Base-by-base conservation (phyloP, 2,113 vertebrate species). In the Halichoeres trimaculatus region DNA sequence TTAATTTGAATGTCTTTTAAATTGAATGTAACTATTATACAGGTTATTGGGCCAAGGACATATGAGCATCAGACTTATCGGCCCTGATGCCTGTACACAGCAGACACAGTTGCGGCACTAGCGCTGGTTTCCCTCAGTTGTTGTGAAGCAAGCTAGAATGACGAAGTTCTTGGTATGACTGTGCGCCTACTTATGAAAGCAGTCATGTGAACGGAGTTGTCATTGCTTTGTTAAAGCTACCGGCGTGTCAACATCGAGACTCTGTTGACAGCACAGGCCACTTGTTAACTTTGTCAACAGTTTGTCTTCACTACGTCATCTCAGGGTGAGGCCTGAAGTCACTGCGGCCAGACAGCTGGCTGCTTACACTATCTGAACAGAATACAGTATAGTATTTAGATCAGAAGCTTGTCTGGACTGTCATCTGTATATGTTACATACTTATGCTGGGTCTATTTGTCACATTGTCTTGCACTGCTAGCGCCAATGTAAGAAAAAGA, bases 171-270 rank as follows among this genome's bases (percentile, higher is more conserved):
- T 26, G 22, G 70, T 64, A 23, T 86, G 79, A 74, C 74, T 74
- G 47, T 62, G 72, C 74, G 24, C 61, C 56, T 48, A 36, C 61
- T 76, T 41, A 1, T 67, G 76, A 68, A 60, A 69, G 2, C 38
- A 53, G 85, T 92, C 88, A 87, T 81, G 87, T 89, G 87, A 81
- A 43, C 38, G 13, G 65, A 35, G 53, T n/a, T 13, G 70, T 38
- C 13, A 1, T 51, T 35, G 70, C 36, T 65, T 56, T 36, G 54
- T 56, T 4, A 50, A 22, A 60, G 20, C 76, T 84, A 85, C 91
- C 73, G 83, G 81, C 88, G 85, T 84, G 79, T 79, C 84, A 80
- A 59, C 82, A 84, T 38, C 4, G 57, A 3, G 41, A 22, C n/a
- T 19, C 11, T 70, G 71, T 58, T 40, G 56, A 61, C 72, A 78